Evolutionary conservation across 1,140 invertebrate species (phyloP).

Genomic region (Radopholus similis): DNA sequence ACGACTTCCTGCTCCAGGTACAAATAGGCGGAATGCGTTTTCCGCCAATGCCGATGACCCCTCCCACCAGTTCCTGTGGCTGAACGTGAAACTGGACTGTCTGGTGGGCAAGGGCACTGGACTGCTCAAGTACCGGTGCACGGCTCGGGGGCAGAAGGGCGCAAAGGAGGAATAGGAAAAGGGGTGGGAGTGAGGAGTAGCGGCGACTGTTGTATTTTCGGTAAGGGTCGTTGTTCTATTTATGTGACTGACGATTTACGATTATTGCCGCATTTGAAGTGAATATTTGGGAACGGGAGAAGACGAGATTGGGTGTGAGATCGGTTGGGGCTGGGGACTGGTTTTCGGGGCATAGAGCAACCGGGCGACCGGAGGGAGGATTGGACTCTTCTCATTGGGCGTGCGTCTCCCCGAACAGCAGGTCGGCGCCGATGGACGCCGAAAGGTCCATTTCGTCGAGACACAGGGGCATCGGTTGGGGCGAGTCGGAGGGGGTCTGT

Average conservation of each 20-base stretch:
- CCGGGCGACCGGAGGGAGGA: no score
- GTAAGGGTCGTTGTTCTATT: no score
- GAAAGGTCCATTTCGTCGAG: not conserved
- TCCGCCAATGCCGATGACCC: not conserved
- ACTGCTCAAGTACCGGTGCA: constrained; percentile 33
- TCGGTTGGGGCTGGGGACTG: no score
- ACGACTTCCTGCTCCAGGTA: constrained; percentile 51
- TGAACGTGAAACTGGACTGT: constrained; percentile 54
- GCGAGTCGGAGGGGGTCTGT: constrained; percentile 65
- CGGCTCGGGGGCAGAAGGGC: not conserved
- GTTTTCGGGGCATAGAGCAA: no score
- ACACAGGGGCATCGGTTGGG: not conserved
- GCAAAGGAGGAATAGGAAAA: not conserved
- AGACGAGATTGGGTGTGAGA: not conserved
- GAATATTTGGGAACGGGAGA: not conserved
- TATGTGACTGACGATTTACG: no score
- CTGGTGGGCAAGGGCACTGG: constrained; percentile 55
- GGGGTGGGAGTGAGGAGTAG: not conserved
- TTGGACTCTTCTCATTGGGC: not conserved
- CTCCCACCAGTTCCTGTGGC: not conserved
- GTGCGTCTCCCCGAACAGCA: not conserved
- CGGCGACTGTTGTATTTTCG: no score
- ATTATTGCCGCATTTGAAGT: not conserved
- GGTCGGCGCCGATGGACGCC: not conserved
- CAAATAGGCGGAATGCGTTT: constrained; percentile 18